These are phyloP conservation scores for Nomia melanderi DNA, from an alignment of 1,140 invertebrate genomes.

Conservation along the genomic window DNA sequence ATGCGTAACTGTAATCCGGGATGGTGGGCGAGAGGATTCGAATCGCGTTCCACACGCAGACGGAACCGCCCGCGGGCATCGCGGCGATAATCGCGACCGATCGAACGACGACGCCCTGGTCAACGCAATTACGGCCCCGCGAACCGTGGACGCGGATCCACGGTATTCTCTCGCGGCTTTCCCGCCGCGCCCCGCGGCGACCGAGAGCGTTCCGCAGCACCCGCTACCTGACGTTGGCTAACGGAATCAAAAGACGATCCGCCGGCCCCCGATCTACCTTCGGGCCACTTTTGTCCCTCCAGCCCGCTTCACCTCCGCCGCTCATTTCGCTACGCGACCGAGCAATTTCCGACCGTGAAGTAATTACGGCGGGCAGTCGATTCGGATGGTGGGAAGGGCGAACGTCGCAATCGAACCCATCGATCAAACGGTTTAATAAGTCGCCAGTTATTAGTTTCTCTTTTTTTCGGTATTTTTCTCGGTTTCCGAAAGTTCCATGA, in stretches of 20 bases:
- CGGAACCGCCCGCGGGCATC: constrained; percentile 4
- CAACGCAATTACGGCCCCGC: constrained; percentile 47
- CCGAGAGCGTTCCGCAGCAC: constrained; percentile 4
- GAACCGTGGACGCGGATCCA: constrained; percentile 11
- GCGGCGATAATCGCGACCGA: constrained; percentile 9
- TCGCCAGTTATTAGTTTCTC: no score
- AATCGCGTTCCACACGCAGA: neutral
- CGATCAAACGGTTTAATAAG: no score
- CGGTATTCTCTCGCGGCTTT: constrained; percentile 5
- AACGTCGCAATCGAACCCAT: neutral
- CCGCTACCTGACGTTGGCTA: constrained; percentile 55
- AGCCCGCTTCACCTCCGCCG: constrained; percentile 10
- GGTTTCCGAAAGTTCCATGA: no score
- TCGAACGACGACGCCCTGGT: constrained; percentile 10
- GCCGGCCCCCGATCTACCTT: constrained; percentile 15
- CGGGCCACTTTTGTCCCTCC: constrained; percentile 24
- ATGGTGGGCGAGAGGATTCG: neutral
- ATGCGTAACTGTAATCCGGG: neutral
- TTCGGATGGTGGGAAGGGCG: neutral
- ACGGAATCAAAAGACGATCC: constrained; percentile 62
- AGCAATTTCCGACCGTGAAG: constrained; percentile 37
- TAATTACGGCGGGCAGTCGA: neutral
- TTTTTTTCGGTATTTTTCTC: no score
- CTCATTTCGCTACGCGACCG: constrained; percentile 47
- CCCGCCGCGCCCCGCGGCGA: constrained; percentile 18